Base-by-base conservation (phyloP, 2,113 vertebrate species). In the Rhinichthys klamathensis region DNA sequence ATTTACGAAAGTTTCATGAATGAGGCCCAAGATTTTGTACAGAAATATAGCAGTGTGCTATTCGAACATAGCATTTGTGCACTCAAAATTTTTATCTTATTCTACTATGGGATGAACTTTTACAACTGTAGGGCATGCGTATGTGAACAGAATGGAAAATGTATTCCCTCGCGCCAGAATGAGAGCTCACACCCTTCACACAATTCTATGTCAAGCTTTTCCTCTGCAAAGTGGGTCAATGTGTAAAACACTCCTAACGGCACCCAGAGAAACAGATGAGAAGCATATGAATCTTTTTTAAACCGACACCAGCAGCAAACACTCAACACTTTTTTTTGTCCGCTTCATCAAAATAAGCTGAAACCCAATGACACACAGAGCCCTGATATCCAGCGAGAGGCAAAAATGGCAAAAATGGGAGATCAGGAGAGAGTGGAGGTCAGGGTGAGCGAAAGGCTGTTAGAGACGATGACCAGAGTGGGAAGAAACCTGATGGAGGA, bases 211-310 rank as follows among this genome's bases (percentile, higher is more conserved):
- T 82, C 87, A 88, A 90, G 87, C 90, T 89, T 93, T 93, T 92
- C 91, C 91, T 93, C 87, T 85, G 91, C 87, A 94, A 94, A 94
- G 92, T 94, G 94, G 92, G 94, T 94, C 94, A 94, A 92, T 93
- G 93, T 61, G 90, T 92, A 92, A 94, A 94, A 93, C 92, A 92
- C 91, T 94, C 92, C 90, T 91, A 93, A 92, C 89, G 90, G 91
- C 90, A 90, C 89, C 76, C 89, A 81, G 81, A 81, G 86, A 84
- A 61, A 18, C 79, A 75, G 85, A 88, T 91, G 87, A 89, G 89
- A 90, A 82, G 90, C 91, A 88, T 89, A 80, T 88, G 90, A 89
- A 92, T 85, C 87, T 41, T 87, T 89, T 90, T 90, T 92, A 92
- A 91, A 90, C 90, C 88, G 92, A 89, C 91, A 91, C 89, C 88